Conservation (phyloP, 1,140 invertebrate species). For the Drosophila cardini region DNA sequence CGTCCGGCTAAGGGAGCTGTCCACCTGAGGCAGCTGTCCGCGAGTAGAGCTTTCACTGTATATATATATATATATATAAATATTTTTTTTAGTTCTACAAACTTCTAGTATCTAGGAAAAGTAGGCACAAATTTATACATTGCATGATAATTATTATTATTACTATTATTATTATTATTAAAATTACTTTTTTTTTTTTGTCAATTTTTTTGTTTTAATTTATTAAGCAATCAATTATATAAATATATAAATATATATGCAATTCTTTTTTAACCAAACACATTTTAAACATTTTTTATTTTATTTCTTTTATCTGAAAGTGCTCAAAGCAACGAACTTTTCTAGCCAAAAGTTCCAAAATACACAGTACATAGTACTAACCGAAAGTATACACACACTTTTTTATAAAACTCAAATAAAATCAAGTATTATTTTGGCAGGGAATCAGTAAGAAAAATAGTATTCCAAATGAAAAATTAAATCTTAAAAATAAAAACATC, state of each 20-base stretch:
- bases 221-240: slow-evolving; percentile 9
- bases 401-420: slow-evolving; percentile 3
- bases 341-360: background rate
- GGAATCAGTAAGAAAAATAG: background rate
- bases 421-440: background rate
- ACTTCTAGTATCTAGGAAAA: slow-evolving; percentile 76
- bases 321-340: background rate
- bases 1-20: too few species aligned
- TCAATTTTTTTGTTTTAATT: slow-evolving; percentile 4
- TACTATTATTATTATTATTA: slow-evolving; percentile 11
- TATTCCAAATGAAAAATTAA: background rate
- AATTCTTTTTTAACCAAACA: slow-evolving; percentile 15
- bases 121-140: slow-evolving; percentile 32
- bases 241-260: slow-evolving; percentile 7
- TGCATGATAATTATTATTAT: slow-evolving; percentile 12
- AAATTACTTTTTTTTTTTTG: background rate
- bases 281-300: background rate
- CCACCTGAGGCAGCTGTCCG: too few species aligned
- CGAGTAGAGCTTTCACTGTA: too few species aligned
- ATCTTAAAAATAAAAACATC: background rate
- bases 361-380: slow-evolving; percentile 10
- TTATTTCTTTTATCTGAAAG: background rate
- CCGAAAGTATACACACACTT: background rate
- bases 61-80: slow-evolving; percentile 24
- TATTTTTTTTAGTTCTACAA: slow-evolving; percentile 31